Evolutionary conservation across 2,797 vertebrate genomes (phyloP).

Genomic region (Microctenopoma lineatum): DNA sequence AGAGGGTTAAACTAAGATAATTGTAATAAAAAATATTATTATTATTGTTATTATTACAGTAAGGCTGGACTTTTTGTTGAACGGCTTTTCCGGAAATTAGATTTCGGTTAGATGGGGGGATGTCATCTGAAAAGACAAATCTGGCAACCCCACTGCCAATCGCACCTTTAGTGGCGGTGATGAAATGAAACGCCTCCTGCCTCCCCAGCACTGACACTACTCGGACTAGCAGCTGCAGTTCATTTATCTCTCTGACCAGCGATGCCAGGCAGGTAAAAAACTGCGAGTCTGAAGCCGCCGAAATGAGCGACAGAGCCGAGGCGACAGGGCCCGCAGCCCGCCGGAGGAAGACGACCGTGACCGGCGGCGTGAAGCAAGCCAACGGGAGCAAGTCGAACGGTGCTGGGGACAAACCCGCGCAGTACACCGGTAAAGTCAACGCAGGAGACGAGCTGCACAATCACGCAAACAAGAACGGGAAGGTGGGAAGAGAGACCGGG

Average conservation of each 20-base stretch:
- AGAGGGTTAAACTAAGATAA: too few relatives aligned
- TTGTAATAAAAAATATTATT: too few relatives aligned
- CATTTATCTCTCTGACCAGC: not conserved
- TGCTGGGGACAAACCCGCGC: slow-evolving; percentile 41
- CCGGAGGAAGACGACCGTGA: slow-evolving; percentile 78
- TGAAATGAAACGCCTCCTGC: slow-evolving; percentile 25
- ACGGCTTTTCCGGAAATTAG: slow-evolving; percentile 24
- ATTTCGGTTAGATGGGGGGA: slow-evolving; percentile 42
- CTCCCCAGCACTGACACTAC: slow-evolving; percentile 1
- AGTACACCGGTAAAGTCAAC: slow-evolving; percentile 32
- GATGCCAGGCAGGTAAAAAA: slow-evolving; percentile 52
- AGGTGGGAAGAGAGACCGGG: slow-evolving; percentile 29
- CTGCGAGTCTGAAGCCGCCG: slow-evolving; percentile 30
- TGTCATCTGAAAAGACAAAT: slow-evolving; percentile 36
- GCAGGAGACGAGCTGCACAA: slow-evolving; percentile 26
- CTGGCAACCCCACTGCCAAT: slow-evolving; percentile 68
- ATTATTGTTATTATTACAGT: too few relatives aligned
- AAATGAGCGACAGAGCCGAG: slow-evolving; percentile 80
- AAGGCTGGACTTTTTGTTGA: not conserved
- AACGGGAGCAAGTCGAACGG: slow-evolving; percentile 70
- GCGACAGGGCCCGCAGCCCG: slow-evolving; percentile 70
- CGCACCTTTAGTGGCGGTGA: slow-evolving; percentile 37
- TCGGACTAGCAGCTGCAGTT: too few relatives aligned
- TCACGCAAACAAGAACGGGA: slow-evolving; percentile 39
- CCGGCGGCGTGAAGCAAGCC: slow-evolving; percentile 64